A percentile compares a stretch with the other conserved stretches of the same genome.
These are phyloP conservation scores for Gymnothorax reevesii DNA, from an alignment of 2,797 vertebrate species.

Conservation along the genomic window DNA sequence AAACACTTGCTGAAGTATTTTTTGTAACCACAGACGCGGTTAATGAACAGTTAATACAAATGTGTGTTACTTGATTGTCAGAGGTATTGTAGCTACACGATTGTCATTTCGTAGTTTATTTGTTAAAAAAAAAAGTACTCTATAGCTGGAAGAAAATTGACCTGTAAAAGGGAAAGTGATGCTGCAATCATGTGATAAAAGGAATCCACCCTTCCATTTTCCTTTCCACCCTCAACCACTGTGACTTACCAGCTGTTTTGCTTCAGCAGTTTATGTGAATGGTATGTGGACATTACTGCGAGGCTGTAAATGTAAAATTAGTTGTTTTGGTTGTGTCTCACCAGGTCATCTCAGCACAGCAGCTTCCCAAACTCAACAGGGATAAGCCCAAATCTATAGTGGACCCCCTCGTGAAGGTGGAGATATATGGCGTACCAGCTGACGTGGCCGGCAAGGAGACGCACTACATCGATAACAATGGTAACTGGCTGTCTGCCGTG, in stretches of 20 bases:
- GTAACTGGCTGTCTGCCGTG: conserved; percentile 59
- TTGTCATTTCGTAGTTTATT: no score
- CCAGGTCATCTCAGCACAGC: conserved; percentile 92
- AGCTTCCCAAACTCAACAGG: conserved; percentile 89
- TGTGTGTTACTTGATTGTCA: no score
- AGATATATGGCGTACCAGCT: conserved; percentile 79
- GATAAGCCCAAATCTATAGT: conserved; percentile 84
- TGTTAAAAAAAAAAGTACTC: no score
- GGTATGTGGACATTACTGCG: not conserved
- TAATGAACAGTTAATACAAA: no score
- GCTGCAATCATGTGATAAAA: not conserved
- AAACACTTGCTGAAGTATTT: no score
- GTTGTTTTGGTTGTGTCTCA: not conserved
- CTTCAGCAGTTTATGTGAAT: not conserved
- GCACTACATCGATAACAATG: conserved; percentile 79
- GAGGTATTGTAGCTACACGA: no score
- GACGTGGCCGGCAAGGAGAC: conserved; percentile 80
- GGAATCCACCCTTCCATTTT: not conserved
- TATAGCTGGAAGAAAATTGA: no score
- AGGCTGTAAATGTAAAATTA: not conserved
- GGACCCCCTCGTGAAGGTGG: conserved; percentile 85
- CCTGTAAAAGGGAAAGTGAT: not conserved
- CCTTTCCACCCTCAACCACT: not conserved
- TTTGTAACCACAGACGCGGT: no score
- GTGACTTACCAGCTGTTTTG: not conserved